These are phyloP conservation scores for Diprion similis DNA, from an alignment of 1,140 invertebrate genomes.

Conservation along the genomic window DNA sequence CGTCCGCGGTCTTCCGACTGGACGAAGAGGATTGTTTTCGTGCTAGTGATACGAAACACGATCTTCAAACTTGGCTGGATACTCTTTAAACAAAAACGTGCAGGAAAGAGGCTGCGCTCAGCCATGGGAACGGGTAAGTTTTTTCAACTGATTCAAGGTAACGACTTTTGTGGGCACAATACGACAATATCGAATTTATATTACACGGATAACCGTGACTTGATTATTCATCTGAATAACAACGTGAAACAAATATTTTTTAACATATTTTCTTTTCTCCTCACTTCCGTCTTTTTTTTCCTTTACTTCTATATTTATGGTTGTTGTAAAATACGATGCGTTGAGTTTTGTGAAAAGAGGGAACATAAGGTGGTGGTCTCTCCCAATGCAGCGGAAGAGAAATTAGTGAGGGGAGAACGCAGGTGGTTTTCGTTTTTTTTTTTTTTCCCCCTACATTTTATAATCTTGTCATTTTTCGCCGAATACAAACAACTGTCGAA, in stretches of 20 bases:
- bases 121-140: slow-evolving; percentile 61
- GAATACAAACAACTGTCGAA: background rate
- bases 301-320: too few species aligned
- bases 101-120: slow-evolving; percentile 52
- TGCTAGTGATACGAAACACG: slow-evolving; percentile 5
- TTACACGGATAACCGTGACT: too few species aligned
- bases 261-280: background rate
- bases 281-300: too few species aligned
- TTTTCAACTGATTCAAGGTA: background rate
- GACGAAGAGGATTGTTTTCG: slow-evolving; percentile 35
- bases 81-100: slow-evolving; percentile 21
- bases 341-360: background rate
- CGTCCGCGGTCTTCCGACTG: slow-evolving; percentile 56
- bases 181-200: background rate
- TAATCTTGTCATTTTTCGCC: background rate
- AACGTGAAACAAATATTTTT: too few species aligned
- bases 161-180: slow-evolving; percentile 5
- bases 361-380: slow-evolving; percentile 4
- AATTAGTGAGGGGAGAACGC: background rate
- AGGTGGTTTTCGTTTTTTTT: background rate
- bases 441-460: background rate
- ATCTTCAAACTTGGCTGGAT: slow-evolving; percentile 3
- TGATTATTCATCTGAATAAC: too few species aligned
- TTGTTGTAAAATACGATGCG: too few species aligned
- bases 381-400: background rate